phyloP scores from a whole-genome alignment of 2,113 vertebrate species.

The Cisticola juncidis region DNA sequence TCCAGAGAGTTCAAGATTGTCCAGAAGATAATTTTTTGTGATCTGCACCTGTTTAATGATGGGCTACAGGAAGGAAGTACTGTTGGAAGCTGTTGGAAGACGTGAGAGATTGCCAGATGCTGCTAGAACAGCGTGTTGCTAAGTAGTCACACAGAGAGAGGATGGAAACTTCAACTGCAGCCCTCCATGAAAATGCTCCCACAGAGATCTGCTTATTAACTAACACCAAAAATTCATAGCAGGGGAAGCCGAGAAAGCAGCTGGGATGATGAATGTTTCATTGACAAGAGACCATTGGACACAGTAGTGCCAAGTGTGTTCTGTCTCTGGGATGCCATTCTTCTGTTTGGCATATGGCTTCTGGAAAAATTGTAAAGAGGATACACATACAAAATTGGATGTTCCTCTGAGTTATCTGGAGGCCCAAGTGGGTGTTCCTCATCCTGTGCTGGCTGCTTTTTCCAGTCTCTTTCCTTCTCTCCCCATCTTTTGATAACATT shows the following conservation, averaged over 20 bases:
- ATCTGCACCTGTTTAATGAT: background rate
- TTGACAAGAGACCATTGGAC: background rate
- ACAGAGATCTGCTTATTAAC: slow-evolving; percentile 13
- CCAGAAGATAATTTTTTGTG: background rate
- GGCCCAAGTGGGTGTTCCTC: background rate
- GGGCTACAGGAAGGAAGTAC: background rate
- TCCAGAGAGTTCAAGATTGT: background rate
- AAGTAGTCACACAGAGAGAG: background rate
- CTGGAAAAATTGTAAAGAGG: background rate
- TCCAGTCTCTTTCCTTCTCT: background rate
- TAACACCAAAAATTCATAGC: background rate
- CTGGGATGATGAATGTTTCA: background rate
- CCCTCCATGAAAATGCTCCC: slow-evolving; percentile 10
- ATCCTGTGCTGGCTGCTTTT: background rate
- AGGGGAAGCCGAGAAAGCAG: background rate
- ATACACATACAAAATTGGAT: background rate
- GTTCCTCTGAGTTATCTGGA: background rate
- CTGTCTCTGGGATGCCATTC: background rate
- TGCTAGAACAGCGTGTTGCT: slow-evolving; percentile 14
- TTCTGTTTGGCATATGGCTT: background rate
- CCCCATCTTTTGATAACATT: background rate
- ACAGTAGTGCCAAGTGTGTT: background rate
- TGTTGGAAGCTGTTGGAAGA: slow-evolving; percentile 13
- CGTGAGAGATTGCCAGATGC: background rate
- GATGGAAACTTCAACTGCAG: background rate